Base-by-base conservation (phyloP, 2,113 vertebrate species). In the Vulpes ferrilata region DNA sequence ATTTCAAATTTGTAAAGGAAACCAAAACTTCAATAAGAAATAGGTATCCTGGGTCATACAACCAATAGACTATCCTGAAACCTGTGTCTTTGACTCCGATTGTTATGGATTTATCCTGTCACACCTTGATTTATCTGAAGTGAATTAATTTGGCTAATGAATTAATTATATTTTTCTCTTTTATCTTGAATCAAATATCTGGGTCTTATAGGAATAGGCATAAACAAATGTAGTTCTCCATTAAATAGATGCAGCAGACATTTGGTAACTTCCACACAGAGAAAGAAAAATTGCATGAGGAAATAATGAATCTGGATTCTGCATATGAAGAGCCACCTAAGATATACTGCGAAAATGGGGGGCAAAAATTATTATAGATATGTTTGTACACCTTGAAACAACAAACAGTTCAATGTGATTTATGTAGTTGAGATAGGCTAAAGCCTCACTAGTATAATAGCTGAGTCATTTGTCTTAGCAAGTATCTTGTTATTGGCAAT, bases 401-500 rank as follows among this genome's bases (percentile, higher is more conserved):
- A 98, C 98, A 98, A 98, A 90, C 57, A 94, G 86, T 97, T 99
- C 98, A 98, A 90, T 97, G 96, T 88, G 94, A 99, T 99, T 99
- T 98, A 99, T 98, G 96, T 98, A 98, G 98, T 98, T 97, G 95
- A 88, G 76, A 97, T 96, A 97, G 98, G 98, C 98, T 98, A 98
- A 99, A 97, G 98, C 98, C 98, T 98, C 95, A 98, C 98, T 97
- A 93, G 96, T 95, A 88, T 98, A 98, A 98, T 97, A 98, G 98
- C 98, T 98, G 94, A 99, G 98, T 96, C 97, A 98, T 99, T 99
- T 99, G 97, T 99, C 99, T 99, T 98, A 98, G 98, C 98, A 99
- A 99, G 97, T 98, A 98, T 99, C 98, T 99, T 96, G 97, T 98
- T 99, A 99, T 98, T 98, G 98, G 98, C 98, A 98, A 99, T 99